These are phyloP conservation scores for Zaprionus taronus DNA, from an alignment of 1,140 invertebrate species.

Conservation along the genomic window DNA sequence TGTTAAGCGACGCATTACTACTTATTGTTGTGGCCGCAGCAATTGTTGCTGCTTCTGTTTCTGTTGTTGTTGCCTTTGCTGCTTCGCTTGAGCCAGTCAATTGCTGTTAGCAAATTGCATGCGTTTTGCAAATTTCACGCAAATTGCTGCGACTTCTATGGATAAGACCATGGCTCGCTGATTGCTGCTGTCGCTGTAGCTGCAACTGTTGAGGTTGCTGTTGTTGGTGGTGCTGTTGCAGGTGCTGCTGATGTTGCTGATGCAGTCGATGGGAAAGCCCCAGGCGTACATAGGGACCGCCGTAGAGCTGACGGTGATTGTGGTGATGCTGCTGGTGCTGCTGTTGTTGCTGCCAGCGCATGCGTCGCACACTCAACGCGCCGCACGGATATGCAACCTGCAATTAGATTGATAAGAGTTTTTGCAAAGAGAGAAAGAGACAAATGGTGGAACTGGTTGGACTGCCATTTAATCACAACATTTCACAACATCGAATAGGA, in stretches of 20 bases:
- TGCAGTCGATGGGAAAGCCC: conserved; percentile 15
- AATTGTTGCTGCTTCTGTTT: conserved; percentile 37
- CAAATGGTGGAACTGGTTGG: conserved; percentile 22
- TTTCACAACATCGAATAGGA: conserved; percentile 51
- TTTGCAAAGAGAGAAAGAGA: conserved; percentile 43
- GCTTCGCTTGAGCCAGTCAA: conserved; percentile 62
- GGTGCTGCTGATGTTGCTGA: conserved; percentile 33
- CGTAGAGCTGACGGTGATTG: conserved; percentile 20
- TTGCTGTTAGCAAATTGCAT: conserved; percentile 75
- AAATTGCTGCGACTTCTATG: conserved; percentile 57
- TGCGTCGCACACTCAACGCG: conserved; percentile 61
- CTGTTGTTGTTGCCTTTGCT: conserved; percentile 13
- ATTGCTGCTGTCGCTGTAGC: conserved; percentile 30
- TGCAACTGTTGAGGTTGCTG: conserved; percentile 18
- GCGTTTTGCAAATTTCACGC: conserved; percentile 62
- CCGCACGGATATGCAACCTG: conserved; percentile 69
- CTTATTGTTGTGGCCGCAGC: conserved; percentile 49
- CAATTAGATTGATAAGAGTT: conserved; percentile 51
- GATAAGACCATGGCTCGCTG: conserved; percentile 43
- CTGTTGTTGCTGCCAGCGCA: conserved; percentile 64
- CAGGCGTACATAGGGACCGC: conserved; percentile 21
- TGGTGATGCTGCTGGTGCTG: conserved; percentile 33
- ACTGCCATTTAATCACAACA: conserved; percentile 26
- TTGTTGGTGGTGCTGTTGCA: conserved; percentile 32
- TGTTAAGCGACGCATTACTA: conserved; percentile 57